Base-by-base conservation (phyloP, 1,140 invertebrate species). In the Pseudomyrmex dendroicus region DNA sequence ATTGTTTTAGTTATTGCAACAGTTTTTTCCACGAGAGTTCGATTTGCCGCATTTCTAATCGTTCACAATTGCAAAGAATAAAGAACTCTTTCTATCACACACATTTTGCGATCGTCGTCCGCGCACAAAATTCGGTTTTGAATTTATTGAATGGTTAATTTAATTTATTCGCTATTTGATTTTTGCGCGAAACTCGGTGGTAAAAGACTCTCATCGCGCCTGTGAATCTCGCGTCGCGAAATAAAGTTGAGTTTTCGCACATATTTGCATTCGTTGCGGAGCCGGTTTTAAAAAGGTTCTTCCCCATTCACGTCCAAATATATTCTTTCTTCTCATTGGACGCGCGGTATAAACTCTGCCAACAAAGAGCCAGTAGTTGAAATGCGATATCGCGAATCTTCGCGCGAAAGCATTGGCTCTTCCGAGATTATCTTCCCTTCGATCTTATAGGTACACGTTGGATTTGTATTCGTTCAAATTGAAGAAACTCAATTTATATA, bases 161-260 rank as follows among this genome's bases (percentile, higher is more conserved):
- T 61, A 80, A 80, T 80, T 80, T 80, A 80, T 80, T 80, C 76
- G 66, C 59, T 56, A 59, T 78, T 80, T 80, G 76, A 80, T 59
- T 70, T 78, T 70, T 48, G 35, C 52, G 52, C 52, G 52, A 57
- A 54, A 20, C 48, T 25, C 62, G 3, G 35, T 12, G 25, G 63
- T n/a, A 46, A 80, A 80, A 72, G 66, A 20, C 35, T 5, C 25
- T 25, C 66, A 54, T 25, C 25, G 46, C 57, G 44, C 61, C 35
- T 35, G 35, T 80, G 48, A 70, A 70, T 22, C 46, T 59, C 76
- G 22, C 76, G 22, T 72, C 54, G 15, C 54, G 54, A 80, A 80
- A 80, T 80, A 80, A 80, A 80, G 76, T 80, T 59, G 66, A 80
- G 76, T 72, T 72, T 35, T 59, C 66, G 76, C 66, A 80, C 76